Base-by-base conservation (phyloP, 2,888 invertebrate species). In the Eurytoma californica region DNA sequence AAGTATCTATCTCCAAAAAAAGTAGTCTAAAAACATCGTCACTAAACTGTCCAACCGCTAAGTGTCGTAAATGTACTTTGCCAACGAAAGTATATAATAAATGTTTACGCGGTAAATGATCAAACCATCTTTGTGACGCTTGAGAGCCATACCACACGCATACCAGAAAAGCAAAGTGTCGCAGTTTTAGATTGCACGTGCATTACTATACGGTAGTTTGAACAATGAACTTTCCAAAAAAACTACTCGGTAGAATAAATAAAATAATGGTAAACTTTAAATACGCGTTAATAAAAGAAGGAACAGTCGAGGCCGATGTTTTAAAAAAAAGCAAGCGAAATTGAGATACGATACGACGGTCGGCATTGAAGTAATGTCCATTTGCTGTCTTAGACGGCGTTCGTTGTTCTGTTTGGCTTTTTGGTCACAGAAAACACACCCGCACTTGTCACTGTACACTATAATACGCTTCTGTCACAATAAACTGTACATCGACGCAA, bases 351-450 rank as follows among this genome's bases (percentile, higher is more conserved):
- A 81, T 72, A 67, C 72, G 39, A 78, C 82, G 79, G 80, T 85
- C 83, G 84, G 83, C 82, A 82, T 83, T 82, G 83, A 83, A 83
- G 65, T 60, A 66, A 77, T 73, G 65, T 81, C 72, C 73, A 73
- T 65, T 84, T 82, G 84, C 84, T 83, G 83, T 84, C 79, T 84
- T 86, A 85, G 83, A 85, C 80, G 82, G 84, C 83, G 82, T 85
- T 86, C 83, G 84, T 87, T 86, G 83, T 86, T 89, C 86, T 85
- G 87, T 89, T 90, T 86, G 87, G 90, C 89, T 90, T 90, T 84
- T 89, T 89, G 86, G 86, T 89, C 88, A 89, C 88, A 87, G 86
- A 87, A 83, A 85, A 88, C 86, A 89, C 86, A 87, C 87, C 85
- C 86, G 89, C 89, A 89, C 88, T 85, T 84, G 85, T 88, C 87